phyloP scores from a whole-genome alignment of 2,797 vertebrate species.

The Myripristis murdjan region DNA sequence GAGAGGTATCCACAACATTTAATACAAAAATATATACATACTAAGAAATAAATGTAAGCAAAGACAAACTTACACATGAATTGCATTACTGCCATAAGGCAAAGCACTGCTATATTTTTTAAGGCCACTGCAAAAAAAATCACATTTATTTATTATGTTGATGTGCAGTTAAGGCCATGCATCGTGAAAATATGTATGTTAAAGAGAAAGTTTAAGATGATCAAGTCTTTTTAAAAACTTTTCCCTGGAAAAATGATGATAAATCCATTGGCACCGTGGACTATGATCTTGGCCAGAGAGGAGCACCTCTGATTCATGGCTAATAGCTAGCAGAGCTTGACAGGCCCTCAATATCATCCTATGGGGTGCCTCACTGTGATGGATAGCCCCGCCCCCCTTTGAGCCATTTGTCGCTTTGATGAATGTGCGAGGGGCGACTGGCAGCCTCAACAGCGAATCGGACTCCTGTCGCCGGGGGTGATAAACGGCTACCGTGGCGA shows the following conservation, averaged over 20 bases:
- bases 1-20: background rate
- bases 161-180: too few species aligned
- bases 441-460: conserved; percentile 47
- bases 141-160: too few species aligned
- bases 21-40: background rate
- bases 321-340: conserved; percentile 40
- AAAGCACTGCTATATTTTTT: too few species aligned
- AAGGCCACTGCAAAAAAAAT: too few species aligned
- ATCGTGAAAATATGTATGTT: too few species aligned
- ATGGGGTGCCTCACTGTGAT: conserved; percentile 50
- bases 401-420: conserved; percentile 73
- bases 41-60: background rate
- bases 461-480: conserved; percentile 56
- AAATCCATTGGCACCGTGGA: background rate
- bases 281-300: conserved; percentile 6
- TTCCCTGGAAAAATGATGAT: background rate
- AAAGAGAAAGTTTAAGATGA: too few species aligned
- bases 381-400: conserved; percentile 56
- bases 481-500: conserved; percentile 55
- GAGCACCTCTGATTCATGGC: conserved; percentile 55
- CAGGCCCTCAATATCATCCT: conserved; percentile 36
- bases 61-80: background rate
- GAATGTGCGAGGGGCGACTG: conserved; percentile 55
- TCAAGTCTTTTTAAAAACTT: background rate
- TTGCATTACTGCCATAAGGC: too few species aligned